Evolutionary conservation across 2,797 vertebrate genomes (phyloP).

Genomic region (Novumbra hubbsi): DNA sequence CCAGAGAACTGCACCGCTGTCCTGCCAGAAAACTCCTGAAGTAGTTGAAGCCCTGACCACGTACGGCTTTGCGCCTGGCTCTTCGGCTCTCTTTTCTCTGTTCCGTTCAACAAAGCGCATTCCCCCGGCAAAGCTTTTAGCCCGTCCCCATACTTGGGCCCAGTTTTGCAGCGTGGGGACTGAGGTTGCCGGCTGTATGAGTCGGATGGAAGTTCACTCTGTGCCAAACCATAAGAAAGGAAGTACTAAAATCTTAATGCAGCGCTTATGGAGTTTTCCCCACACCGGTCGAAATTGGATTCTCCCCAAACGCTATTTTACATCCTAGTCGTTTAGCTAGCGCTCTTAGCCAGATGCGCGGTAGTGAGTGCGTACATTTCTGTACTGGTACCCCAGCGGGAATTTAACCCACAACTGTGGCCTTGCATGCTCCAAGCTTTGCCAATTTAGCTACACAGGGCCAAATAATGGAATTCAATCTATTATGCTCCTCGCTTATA

Average conservation of each 20-base stretch:
- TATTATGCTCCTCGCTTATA: not conserved
- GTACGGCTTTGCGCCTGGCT: not conserved
- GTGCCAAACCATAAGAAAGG: not conserved
- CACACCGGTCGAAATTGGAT: not conserved
- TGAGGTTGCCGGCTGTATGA: not conserved
- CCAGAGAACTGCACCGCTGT: not conserved
- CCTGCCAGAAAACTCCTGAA: not conserved
- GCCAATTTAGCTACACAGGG: too few relatives aligned
- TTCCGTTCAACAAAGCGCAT: conserved; percentile 1
- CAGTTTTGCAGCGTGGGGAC: not conserved
- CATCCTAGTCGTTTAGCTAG: too few relatives aligned
- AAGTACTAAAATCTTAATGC: not conserved
- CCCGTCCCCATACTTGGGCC: not conserved
- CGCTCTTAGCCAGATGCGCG: too few relatives aligned
- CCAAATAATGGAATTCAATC: not conserved
- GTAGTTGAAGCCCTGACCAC: not conserved
- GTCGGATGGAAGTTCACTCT: not conserved
- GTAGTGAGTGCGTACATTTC: too few relatives aligned
- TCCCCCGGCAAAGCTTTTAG: not conserved
- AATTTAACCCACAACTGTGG: too few relatives aligned
- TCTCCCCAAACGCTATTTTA: not conserved
- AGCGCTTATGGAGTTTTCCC: not conserved
- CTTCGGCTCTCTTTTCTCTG: not conserved
- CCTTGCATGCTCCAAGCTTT: too few relatives aligned
- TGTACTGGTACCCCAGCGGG: too few relatives aligned